Evolutionary conservation across 2,797 vertebrate species (phyloP), one percentile per base, ranked within the genome.

Genomic region (Notolabrus celidotus): DNA sequence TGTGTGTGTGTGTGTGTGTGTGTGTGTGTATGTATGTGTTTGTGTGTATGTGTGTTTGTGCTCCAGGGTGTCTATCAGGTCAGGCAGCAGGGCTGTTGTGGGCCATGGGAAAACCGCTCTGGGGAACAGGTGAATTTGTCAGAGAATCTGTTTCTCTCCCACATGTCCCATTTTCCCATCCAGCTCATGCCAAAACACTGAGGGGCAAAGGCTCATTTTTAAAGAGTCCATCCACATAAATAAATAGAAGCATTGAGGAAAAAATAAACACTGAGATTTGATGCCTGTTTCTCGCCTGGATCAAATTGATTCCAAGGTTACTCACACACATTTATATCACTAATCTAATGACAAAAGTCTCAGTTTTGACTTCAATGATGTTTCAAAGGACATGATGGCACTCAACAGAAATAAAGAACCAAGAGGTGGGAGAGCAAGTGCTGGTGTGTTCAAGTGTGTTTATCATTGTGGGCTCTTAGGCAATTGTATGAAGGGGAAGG

Each of bases 101-200:
- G 88, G 83, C 84, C 92, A 90, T 95, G 94, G 93, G 94, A 95
- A 95, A 92, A 89, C 62, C 41, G 77, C 85, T 87, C 83, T 56
- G 63, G 63, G 80, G 86, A 94, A 92, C 94, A 95, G 94, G 94
- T 95, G 94, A 94, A 91, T 77, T 49, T 93, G 89, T 91, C 93
- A 92, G 77, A 70, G 75, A 73, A 82, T 80, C 84, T 72, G 90
- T 83, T 88, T 68, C 62, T 67, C 63, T 75, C 67, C 61, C 86
- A 89, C 69, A 78, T 89, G 88, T 58, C 75, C 73, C 61, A 80
- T 70, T 92, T 91, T 86, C 91, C 82, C 90, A 92, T 77, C 70
- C 5, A 72, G 67, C 56, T 89, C 82, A 84, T 86, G 90, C 90
- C 90, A 91, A 92, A 91, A 87, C 85, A 91, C 87, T 73, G 70